Conservation (phyloP, 2,888 invertebrate species). For the Erebia ligea region DNA sequence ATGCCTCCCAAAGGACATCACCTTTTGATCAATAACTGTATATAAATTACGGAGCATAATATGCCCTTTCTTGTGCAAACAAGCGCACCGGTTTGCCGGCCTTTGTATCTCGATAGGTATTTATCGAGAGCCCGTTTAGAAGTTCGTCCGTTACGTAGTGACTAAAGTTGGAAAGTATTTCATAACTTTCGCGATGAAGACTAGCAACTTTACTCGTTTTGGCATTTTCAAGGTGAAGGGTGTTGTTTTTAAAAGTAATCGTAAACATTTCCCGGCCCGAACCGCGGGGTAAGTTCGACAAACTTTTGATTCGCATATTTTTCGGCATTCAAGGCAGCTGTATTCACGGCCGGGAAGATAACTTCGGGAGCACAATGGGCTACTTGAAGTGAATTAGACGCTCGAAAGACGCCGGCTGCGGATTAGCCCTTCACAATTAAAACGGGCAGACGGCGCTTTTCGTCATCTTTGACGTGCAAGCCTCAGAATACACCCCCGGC, state of each 20-base stretch:
- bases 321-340: constrained; percentile 53
- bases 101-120: constrained; percentile 63
- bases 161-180: constrained; percentile 37
- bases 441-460: constrained; percentile 56
- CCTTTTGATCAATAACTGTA: constrained; percentile 84
- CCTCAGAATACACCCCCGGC: constrained; percentile 55
- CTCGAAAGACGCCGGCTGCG: constrained; percentile 59
- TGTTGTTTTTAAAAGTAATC: constrained; percentile 35
- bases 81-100: constrained; percentile 65
- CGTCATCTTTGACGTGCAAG: constrained; percentile 52
- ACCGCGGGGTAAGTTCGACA: constrained; percentile 9
- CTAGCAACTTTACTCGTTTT: constrained; percentile 25
- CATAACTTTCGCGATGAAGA: constrained; percentile 31
- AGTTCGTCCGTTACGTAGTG: constrained; percentile 46
- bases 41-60: constrained; percentile 81
- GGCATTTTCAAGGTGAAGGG: constrained; percentile 35
- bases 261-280: constrained; percentile 28
- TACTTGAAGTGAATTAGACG: constrained; percentile 72
- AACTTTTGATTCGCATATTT: constrained; percentile 39
- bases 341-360: constrained; percentile 47
- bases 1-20: constrained; percentile 77
- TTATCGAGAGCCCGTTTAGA: constrained; percentile 52
- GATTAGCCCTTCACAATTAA: constrained; percentile 71
- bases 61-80: constrained; percentile 77
- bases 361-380: constrained; percentile 56